Conservation (phyloP, 2,797 vertebrate genomes). For the Sebastes alutus region DNA sequence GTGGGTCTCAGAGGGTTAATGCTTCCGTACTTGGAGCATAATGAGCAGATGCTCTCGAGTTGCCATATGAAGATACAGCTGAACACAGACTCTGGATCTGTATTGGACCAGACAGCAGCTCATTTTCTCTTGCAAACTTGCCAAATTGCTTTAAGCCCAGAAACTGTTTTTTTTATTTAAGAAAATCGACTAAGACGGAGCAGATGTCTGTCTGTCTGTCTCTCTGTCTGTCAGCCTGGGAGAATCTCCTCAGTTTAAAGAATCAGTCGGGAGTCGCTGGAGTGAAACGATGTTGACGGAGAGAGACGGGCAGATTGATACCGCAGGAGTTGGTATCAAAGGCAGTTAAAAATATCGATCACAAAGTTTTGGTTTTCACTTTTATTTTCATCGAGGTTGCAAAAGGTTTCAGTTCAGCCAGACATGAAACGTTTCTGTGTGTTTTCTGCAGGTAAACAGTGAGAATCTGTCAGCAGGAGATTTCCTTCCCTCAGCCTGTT, state of each 20-base stretch:
- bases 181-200: background rate
- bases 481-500: background rate
- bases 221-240: slow-evolving; percentile 10
- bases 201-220: slow-evolving; percentile 13
- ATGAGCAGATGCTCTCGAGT: background rate
- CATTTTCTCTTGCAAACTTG: slow-evolving; percentile 25
- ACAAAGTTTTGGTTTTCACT: background rate
- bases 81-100: background rate
- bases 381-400: background rate
- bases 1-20: background rate
- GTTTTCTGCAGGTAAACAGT: background rate
- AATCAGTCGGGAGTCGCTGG: slow-evolving; percentile 17
- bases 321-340: background rate
- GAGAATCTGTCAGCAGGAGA: background rate
- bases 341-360: background rate
- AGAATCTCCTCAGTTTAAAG: slow-evolving; percentile 17
- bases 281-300: slow-evolving; percentile 25
- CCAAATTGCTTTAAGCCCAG: slow-evolving; percentile 29
- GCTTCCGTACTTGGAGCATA: background rate
- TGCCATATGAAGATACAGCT: background rate
- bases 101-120: background rate
- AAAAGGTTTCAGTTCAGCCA: background rate
- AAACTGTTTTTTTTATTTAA: background rate
- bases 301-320: slow-evolving; percentile 8
- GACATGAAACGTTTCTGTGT: background rate